These are phyloP conservation scores for Pristiophorus japonicus DNA, from an alignment of 2,113 vertebrate genomes.

Conservation along the genomic window DNA sequence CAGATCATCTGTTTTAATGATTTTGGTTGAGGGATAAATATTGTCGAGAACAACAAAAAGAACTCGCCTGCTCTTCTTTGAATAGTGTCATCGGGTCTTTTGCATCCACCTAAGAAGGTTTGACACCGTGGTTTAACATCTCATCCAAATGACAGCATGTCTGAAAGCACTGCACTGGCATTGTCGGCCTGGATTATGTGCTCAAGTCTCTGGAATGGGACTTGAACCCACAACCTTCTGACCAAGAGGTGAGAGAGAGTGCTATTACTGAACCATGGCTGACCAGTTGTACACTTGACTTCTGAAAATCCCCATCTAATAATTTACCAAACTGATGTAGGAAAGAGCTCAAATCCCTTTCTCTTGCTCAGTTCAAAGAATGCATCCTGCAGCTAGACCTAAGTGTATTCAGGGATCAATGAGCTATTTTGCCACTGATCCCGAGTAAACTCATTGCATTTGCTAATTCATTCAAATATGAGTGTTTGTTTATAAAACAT, in stretches of 20 bases:
- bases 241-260: background rate
- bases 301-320: background rate
- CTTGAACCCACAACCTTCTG: background rate
- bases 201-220: background rate
- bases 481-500: constrained; percentile 21
- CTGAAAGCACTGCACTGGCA: background rate
- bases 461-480: constrained; percentile 11
- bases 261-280: background rate
- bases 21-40: background rate
- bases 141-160: background rate
- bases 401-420: background rate
- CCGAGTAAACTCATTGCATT: constrained; percentile 10
- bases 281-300: background rate
- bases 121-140: background rate
- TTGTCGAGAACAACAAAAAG: background rate
- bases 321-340: background rate
- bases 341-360: background rate
- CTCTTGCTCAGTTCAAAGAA: background rate
- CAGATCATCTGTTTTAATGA: background rate
- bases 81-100: background rate
- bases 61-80: background rate
- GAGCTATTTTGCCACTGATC: background rate
- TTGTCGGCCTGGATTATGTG: background rate
- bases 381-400: background rate
- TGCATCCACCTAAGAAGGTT: background rate